These are phyloP conservation scores for Columba guinea DNA, from an alignment of 2,797 vertebrate genomes.

Conservation along the genomic window DNA sequence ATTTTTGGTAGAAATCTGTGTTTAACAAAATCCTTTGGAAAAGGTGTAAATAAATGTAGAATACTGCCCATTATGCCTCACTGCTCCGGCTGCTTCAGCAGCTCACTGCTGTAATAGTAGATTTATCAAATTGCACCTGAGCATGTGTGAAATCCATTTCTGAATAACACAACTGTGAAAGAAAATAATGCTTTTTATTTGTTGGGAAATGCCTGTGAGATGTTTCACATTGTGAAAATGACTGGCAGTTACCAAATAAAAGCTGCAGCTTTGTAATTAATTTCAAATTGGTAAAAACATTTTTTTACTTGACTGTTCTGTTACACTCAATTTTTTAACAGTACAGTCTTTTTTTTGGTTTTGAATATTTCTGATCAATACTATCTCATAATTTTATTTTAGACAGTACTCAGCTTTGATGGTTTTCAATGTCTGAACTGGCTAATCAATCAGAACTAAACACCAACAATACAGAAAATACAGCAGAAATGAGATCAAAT, in stretches of 20 bases:
- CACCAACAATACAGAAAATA: neutral
- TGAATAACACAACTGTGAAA: neutral
- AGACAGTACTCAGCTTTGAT: neutral
- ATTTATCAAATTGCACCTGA: neutral
- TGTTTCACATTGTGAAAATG: neutral
- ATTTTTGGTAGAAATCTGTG: neutral
- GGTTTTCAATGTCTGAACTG: neutral
- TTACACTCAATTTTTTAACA: conserved; percentile 6
- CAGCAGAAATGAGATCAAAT: neutral
- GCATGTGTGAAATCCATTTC: neutral
- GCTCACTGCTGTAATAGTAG: neutral
- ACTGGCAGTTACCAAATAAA: neutral
- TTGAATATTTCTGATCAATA: conserved; percentile 35
- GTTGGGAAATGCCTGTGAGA: neutral
- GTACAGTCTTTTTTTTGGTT: neutral
- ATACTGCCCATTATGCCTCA: neutral
- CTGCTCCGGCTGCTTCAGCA: neutral
- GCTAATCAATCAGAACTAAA: neutral
- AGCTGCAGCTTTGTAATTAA: conserved; percentile 5
- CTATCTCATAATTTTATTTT: neutral
- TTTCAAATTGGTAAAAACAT: conserved; percentile 16
- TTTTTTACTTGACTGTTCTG: conserved; percentile 36
- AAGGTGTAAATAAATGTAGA: neutral
- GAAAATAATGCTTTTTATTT: neutral
- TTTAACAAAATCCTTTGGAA: neutral